Evolutionary conservation across 1,140 invertebrate genomes (phyloP), one percentile per base, ranked within the genome.

Genomic region (Apolygus lucorum): DNA sequence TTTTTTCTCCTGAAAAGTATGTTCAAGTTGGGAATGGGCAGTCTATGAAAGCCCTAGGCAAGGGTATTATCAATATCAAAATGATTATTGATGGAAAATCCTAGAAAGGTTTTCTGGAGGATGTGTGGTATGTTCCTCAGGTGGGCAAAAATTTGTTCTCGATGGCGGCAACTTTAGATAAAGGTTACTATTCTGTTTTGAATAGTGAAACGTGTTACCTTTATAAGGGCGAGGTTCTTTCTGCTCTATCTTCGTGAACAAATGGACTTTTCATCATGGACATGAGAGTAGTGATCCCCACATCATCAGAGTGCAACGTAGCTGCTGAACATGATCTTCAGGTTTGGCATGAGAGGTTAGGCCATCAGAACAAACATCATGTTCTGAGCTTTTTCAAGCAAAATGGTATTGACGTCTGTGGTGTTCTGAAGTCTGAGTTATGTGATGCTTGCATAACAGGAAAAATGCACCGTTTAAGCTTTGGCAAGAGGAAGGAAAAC

Each of bases 1-100:
- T 42, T 8, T 75, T 77, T 54, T 14, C 62, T 11, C 4, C 52
- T 11, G 66, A 69, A 22, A 34, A 59, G 2, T n/a, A 26, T 4
- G 68, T 76, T 2, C 22, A 67, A 28, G 73, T 78, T 0, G 74
- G 73, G 0, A 72, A 76, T 68, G 71, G 74, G 14, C 52, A 72
- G 21, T 28, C 28, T 25, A 73, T 77, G 2, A 2, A 64, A 49
- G 74, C 73, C 0, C 8, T 67, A 4, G 76, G 76, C 28, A 64
- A 59, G 22, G 74, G 76, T 24, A 70, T 63, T 2, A 72, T 76
- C 11, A 72, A 73, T 34, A 71, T 78, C 17, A 22, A 74, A 49
- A 72, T 71, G 52, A 73, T 68, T 21, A 49, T 76, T n/a, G 74
- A 74, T 17, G 65, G 70, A n/a, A 67, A 69, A 21, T 76, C 74